Conservation (phyloP, 2,888 invertebrate species). For the Gibbula magus region DNA sequence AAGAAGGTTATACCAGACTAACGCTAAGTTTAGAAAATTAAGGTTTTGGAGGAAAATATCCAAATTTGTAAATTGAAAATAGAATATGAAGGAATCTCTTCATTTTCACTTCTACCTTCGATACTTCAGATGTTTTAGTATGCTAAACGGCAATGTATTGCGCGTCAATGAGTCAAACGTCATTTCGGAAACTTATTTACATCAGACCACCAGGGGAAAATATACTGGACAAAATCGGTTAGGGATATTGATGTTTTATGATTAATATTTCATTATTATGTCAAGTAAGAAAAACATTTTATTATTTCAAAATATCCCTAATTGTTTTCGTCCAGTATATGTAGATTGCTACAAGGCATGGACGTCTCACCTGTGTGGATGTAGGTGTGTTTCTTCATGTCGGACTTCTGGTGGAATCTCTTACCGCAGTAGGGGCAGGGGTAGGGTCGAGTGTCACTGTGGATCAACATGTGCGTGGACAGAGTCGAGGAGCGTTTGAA, state of each 20-base stretch:
- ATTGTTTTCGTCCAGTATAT: not conserved
- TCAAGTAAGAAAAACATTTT: not conserved
- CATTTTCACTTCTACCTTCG: no score
- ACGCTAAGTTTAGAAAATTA: no score
- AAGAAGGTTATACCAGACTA: no score
- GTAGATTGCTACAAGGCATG: not conserved
- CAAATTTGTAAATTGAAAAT: no score
- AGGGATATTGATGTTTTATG: no score
- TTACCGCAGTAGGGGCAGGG: conserved; percentile 99
- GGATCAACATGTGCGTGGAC: conserved; percentile 97
- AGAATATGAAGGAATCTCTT: no score
- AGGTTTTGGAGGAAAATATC: no score
- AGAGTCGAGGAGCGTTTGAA: conserved; percentile 97
- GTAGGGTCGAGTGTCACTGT: conserved; percentile 96
- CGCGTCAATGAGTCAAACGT: no score
- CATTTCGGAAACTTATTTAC: no score
- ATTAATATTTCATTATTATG: not conserved
- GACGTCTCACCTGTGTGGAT: conserved; percentile 91
- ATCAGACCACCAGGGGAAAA: no score
- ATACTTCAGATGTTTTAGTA: no score
- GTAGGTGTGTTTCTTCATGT: conserved; percentile 99
- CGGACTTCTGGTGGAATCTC: conserved; percentile 98
- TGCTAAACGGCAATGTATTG: no score
- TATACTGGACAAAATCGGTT: not conserved
- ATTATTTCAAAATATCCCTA: not conserved